These are phyloP conservation scores for Hypomesus transpacificus DNA, from an alignment of 2,113 vertebrate genomes.

Conservation along the genomic window DNA sequence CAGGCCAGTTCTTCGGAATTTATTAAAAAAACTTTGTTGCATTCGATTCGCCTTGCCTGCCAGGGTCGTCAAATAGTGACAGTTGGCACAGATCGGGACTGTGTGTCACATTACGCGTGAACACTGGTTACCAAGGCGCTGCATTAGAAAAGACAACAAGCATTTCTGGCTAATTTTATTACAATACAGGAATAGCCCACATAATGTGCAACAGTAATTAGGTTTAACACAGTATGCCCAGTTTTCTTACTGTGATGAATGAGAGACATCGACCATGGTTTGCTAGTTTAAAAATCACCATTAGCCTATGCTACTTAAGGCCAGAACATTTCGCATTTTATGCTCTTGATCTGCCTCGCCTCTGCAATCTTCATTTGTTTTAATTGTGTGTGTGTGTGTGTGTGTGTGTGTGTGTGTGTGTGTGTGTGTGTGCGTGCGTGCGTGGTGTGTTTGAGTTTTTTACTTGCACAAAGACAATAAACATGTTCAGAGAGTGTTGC, in stretches of 20 bases:
- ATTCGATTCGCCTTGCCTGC: conserved; percentile 65
- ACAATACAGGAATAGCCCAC: conserved; percentile 77
- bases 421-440: not conserved
- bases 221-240: conserved; percentile 84
- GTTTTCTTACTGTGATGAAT: conserved; percentile 83
- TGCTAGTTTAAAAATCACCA: conserved; percentile 96
- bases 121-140: conserved; percentile 61
- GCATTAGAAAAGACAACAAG: conserved; percentile 72
- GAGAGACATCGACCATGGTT: conserved; percentile 91
- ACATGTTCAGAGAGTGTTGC: conserved; percentile 92
- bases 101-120: conserved; percentile 58
- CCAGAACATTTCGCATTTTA: conserved; percentile 99
- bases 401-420: not conserved
- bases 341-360: conserved; percentile 90
- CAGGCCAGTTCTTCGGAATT: conserved; percentile 59
- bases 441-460: conserved; percentile 42
- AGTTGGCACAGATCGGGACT: conserved; percentile 59
- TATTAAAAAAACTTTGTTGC: conserved; percentile 59
- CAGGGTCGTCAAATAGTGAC: conserved; percentile 70
- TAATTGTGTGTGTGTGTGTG: conserved; percentile 78
- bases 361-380: conserved; percentile 89
- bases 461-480: conserved; percentile 87
- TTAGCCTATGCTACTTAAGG: conserved; percentile 94
- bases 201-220: conserved; percentile 96
- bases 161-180: conserved; percentile 79